Conservation (phyloP, 2,113 vertebrate species). For the Ranitomeya imitator region DNA sequence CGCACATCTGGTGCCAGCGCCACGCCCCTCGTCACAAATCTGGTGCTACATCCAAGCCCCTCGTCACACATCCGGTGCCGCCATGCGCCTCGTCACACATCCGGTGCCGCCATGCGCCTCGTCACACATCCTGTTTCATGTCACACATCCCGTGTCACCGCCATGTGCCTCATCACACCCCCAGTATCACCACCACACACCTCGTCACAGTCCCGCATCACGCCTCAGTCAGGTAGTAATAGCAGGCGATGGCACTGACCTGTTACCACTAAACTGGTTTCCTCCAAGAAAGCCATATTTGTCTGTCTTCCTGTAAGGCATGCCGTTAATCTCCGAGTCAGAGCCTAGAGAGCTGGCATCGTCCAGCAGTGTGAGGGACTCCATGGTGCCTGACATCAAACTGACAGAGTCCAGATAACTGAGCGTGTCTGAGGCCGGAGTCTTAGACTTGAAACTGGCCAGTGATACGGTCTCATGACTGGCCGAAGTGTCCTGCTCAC, state of each 20-base stretch:
- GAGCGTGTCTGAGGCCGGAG: conserved; percentile 78
- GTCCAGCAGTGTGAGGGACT: conserved; percentile 80
- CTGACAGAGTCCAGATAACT: conserved; percentile 89
- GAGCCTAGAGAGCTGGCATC: conserved; percentile 88
- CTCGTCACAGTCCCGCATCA: background rate
- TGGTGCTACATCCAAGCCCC: background rate
- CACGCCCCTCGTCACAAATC: background rate
- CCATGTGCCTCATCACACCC: background rate
- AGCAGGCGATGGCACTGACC: conserved; percentile 69
- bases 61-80: background rate
- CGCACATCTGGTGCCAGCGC: background rate
- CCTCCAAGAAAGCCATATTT: conserved; percentile 92
- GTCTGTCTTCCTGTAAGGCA: conserved; percentile 80
- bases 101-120: background rate
- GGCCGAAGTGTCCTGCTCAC: conserved; percentile 34
- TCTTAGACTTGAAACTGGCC: conserved; percentile 65
- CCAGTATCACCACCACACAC: background rate
- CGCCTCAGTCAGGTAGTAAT: background rate
- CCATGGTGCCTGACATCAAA: conserved; percentile 87
- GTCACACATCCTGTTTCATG: too few species aligned
- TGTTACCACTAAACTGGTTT: conserved; percentile 77
- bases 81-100: background rate
- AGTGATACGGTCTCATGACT: conserved; percentile 63
- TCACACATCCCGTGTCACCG: background rate
- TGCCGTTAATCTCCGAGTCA: conserved; percentile 85